Base-by-base conservation (phyloP, 2,797 vertebrate species). In the Gambelia wislizenii region DNA sequence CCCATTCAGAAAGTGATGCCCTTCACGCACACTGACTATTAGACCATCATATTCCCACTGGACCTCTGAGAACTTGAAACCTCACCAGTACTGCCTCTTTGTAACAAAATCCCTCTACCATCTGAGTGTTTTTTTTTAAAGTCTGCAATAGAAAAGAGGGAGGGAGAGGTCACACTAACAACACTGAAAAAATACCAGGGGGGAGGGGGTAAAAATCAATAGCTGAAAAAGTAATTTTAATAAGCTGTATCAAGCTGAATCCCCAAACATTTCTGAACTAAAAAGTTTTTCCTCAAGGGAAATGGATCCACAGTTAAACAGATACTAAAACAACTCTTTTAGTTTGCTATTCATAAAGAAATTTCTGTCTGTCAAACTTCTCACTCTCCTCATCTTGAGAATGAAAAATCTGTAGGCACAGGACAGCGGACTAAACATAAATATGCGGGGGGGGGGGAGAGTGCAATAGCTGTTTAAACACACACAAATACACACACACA, bases 261-360 rank as follows among this genome's bases (percentile, higher is more conserved):
- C 36, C 27, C 56, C 64, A 39, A 44, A 42, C 2, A 47, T 27
- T 39, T 86, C 80, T 89, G 76, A 85, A 49, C 42, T 47, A 52
- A 61, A 89, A 85, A 56, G 56, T 14, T 72, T 74, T 89, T 85
- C 16, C 56, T 30, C 13, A 3, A 27, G 84, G 56, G n/a, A 59
- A 86, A 81, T 75, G 30, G 20, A 18, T 74, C 54, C 54, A 25
- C 49, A 36, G 27, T 70, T 78, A 70, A 54, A 52, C 12, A n/a
- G 44, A 64, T 33, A 75, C 20, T 36, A 85, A 89, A 74, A 25
- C 54, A 30, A 61, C 47, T 89, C 44, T 81, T 81, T 56, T 47
- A 67, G 67, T 75, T 75, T 85, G 36, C 56, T 81, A 61, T 86
- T 86, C 44, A 85, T 81, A 74, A 85, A 86, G 42, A 16, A 64